Evolutionary conservation across 2,797 vertebrate species (phyloP).

Genomic region (Oryzias dopingdopingensis): DNA sequence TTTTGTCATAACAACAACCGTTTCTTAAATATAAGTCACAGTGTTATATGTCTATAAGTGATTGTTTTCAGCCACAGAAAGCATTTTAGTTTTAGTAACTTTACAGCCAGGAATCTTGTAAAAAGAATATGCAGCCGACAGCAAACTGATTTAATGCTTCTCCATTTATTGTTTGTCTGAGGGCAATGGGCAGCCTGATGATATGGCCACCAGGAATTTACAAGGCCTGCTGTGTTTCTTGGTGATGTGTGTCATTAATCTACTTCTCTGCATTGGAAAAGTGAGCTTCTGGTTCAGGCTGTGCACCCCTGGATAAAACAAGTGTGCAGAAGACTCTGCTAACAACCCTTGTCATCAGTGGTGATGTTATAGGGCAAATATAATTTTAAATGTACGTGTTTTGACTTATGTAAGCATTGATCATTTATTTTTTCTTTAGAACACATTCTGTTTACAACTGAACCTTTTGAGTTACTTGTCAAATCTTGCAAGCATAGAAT

Average conservation of each 20-base stretch:
- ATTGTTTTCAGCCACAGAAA: conserved; percentile 11
- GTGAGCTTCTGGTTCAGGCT: neutral
- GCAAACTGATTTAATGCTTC: conserved; percentile 6
- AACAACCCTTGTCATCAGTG: neutral
- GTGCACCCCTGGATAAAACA: conserved; percentile 2
- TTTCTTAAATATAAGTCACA: conserved; percentile 6
- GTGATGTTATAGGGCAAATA: neutral
- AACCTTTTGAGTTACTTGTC: too few relatives aligned
- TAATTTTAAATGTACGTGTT: neutral
- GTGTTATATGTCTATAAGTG: conserved; percentile 2
- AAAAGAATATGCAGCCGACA: conserved; percentile 9
- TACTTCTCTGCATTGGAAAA: neutral
- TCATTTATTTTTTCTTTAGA: too few relatives aligned
- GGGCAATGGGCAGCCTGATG: conserved; percentile 10
- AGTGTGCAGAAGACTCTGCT: neutral
- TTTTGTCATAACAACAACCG: neutral
- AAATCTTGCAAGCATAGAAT: too few relatives aligned
- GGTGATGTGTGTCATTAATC: conserved; percentile 20
- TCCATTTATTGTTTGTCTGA: conserved; percentile 4
- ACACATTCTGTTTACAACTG: too few relatives aligned
- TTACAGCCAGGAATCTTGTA: neutral
- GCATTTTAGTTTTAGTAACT: neutral
- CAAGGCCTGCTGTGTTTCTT: conserved; percentile 7
- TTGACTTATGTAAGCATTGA: neutral
- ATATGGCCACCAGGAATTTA: neutral